Evolutionary conservation across 2,797 vertebrate species (phyloP).

Genomic region (Hylomyscus alleni): DNA sequence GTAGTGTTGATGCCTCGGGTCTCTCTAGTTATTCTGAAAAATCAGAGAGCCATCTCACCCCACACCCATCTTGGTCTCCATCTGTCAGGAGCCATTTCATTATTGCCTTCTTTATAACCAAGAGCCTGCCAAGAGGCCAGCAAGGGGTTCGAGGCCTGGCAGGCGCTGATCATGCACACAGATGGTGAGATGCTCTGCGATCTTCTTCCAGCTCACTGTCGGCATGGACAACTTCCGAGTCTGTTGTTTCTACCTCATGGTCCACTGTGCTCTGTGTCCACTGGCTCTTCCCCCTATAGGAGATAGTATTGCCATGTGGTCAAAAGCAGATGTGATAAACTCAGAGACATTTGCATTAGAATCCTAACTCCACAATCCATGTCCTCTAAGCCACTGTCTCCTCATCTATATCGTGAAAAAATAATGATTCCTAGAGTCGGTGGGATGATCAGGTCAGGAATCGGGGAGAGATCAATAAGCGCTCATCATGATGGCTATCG

Average conservation of each 20-base stretch:
- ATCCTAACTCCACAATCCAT: not conserved
- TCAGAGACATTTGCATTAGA: constrained; percentile 1
- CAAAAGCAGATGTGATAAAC: not conserved
- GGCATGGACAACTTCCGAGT: not conserved
- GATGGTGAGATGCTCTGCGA: not conserved
- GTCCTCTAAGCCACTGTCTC: not conserved
- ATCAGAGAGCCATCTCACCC: not conserved
- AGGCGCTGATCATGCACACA: rapidly evolving
- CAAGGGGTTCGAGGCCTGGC: not conserved
- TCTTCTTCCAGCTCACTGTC: not conserved
- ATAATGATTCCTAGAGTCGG: not conserved
- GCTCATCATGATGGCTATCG: not conserved
- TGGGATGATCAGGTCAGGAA: not conserved
- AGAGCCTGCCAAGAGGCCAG: not conserved
- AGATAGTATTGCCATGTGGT: not conserved
- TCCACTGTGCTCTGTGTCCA: not conserved
- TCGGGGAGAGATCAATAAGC: not conserved
- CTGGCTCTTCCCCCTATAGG: not conserved
- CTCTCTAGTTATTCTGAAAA: constrained; percentile 12
- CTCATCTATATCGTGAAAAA: not conserved
- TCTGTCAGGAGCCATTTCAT: not conserved
- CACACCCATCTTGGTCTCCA: not conserved
- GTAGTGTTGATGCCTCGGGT: not conserved
- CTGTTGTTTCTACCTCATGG: rapidly evolving
- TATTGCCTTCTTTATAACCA: not conserved